These are phyloP conservation scores for Andinoacara biseriatus DNA, from an alignment of 2,113 vertebrate species.

Conservation along the genomic window DNA sequence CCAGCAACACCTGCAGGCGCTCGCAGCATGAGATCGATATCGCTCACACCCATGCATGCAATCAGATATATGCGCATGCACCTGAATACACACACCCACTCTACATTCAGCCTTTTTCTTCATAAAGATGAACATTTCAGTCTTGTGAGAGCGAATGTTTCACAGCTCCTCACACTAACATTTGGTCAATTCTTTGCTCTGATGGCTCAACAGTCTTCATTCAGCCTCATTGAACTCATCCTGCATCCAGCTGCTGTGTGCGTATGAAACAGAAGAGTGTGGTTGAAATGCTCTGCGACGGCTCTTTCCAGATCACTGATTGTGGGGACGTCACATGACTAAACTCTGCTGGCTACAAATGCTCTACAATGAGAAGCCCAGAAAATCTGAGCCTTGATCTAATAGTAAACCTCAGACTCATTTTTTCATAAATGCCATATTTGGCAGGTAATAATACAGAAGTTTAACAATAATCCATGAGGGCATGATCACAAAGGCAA, in stretches of 20 bases:
- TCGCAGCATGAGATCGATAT: slow-evolving; percentile 2
- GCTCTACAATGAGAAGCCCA: neutral
- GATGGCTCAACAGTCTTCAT: neutral
- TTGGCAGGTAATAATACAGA: neutral
- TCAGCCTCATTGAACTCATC: neutral
- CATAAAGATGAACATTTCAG: neutral
- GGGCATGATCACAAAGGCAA: neutral
- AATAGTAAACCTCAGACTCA: no score
- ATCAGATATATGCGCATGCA: neutral
- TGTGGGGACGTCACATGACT: neutral
- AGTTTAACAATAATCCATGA: accelerated
- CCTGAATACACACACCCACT: neutral
- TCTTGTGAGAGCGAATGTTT: neutral
- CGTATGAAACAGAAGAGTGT: neutral
- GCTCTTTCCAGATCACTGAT: neutral
- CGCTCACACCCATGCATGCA: neutral
- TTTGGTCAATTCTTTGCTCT: neutral
- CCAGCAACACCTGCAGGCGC: slow-evolving; percentile 10
- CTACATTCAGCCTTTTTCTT: accelerated
- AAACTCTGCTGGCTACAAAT: neutral
- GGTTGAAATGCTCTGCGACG: no score
- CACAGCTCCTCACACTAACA: neutral
- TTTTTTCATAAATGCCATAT: neutral
- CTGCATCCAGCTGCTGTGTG: neutral
- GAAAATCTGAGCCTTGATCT: no score